Base-by-base conservation (phyloP, 64 coral and sea anemone genomes). In the Montipora sp. region DNA sequence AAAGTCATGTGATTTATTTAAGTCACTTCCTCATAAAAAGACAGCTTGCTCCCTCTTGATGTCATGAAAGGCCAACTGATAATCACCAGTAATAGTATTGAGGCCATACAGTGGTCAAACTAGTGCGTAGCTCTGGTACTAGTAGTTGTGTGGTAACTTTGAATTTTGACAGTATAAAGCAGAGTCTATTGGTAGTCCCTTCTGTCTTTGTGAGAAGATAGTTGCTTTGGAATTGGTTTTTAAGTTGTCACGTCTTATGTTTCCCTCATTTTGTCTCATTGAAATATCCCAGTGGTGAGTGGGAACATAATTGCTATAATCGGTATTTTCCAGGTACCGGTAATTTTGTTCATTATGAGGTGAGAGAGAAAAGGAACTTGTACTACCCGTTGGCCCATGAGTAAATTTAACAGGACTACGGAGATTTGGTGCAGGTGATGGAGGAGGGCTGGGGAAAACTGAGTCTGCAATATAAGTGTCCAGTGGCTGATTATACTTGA, bases 1-100 rank as follows among this genome's bases (percentile, higher is more conserved):
- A 79, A 83, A 61, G 59, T 50, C 15, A 91, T 91, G 70, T 91
- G 90, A 47, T 83, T 91, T 18, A 83, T 83, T 5, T 75, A 2
- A 23, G 80, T 92, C 36, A 72, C 43, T 15, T 80, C 23, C 0
- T 72, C 71, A 6, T 19, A 60, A 18, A 92, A 85, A 61, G 47
- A 51, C 0, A 80, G 36, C 36, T 49, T 43, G 90, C 12, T 18
- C 4, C 1, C 8, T 91, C 27, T 91, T 91, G 7, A 67, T 75
- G n/a, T 19, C 82, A 12, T 85, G 90, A 58, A 24, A 63, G 53
- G 73, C 65, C 76, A 80, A 51, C 47, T 93, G 45, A 88, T 68
- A 80, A 61, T 59, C 59, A 47, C 59, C 59, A 4, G 48, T n/a
- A 88, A 93, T 14, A 46, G 2, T 36, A 36, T 36, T 36, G 36